Base-by-base conservation (phyloP, 2,797 vertebrate species). In the Ceryle rudis region DNA sequence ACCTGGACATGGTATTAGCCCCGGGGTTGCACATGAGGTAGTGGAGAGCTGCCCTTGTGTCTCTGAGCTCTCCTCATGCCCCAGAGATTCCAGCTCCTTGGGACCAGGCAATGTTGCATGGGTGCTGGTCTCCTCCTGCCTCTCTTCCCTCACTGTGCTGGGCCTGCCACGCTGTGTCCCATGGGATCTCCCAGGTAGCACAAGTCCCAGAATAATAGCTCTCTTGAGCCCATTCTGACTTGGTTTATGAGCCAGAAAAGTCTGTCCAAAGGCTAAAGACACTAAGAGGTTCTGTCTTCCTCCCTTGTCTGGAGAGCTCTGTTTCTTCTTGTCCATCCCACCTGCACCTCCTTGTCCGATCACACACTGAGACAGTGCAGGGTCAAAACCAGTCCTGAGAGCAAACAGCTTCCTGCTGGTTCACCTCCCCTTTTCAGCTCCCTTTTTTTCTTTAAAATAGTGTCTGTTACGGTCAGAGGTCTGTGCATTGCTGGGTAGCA, bases 401-500 rank as follows among this genome's bases (percentile, higher is more conserved):
- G 26, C 60, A 81, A 67, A 39, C 42, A 58, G 25, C 64, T 52
- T 33, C 55, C 64, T 61, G 28, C 29, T 49, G 31, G 9, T 41
- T 81, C 55, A 37, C 3, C 22, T 79, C n/a, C 23, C 7, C 4
- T 20, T 18, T 31, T 41, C 17, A 21, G 26, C 29, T 79, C 22
- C 22, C 18, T 26, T 81, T 42, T 70, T 41, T 42, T 31, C 42
- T 79, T 15, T 18, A 33, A 28, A 61, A 44, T 2, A 60, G 4
- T 1, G 7, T 26, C 46, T 23, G 23, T 10, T 11, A 22, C 1
- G 20, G 0, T 13, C 37, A 37, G 78, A 58, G 57, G 22, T 54
- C 55, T 23, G 49, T 11, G 26, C 28, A 3, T 5, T 3, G 14
- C 72, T 19, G 44, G 42, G 7, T 55, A 57, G 26, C 0, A 2